Percentiles rank a stretch among this genome's conserved stretches.
phyloP scores from a whole-genome alignment of 2,888 invertebrate genomes.

The Eremobia ochroleuca region DNA sequence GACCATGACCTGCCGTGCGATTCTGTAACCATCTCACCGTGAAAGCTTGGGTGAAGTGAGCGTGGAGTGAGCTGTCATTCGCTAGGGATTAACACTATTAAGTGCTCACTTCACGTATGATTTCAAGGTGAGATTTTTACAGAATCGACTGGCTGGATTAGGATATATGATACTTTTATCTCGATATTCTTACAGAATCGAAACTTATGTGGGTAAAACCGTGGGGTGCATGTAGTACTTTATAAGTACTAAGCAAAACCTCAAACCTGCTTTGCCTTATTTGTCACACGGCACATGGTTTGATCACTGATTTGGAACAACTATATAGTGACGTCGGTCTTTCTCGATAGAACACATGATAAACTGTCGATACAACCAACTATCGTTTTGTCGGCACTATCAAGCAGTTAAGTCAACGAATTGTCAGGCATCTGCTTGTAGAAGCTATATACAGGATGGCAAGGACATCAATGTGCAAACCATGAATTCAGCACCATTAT shows the following conservation, averaged over 20 bases:
- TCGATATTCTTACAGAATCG: neutral
- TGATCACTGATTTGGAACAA: neutral
- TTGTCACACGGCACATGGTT: neutral
- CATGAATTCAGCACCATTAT: neutral
- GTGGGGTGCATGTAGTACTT: neutral
- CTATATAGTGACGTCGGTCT: neutral
- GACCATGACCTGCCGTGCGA: too few relatives aligned
- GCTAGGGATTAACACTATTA: too few relatives aligned
- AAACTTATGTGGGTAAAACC: neutral
- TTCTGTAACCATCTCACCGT: too few relatives aligned
- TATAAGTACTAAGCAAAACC: neutral
- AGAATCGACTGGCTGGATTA: too few relatives aligned
- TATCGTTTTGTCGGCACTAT: neutral
- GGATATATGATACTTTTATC: too few relatives aligned
- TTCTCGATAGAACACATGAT: neutral
- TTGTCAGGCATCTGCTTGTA: neutral
- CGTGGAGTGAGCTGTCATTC: too few relatives aligned
- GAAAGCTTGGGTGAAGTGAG: too few relatives aligned
- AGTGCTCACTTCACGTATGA: too few relatives aligned
- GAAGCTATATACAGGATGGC: neutral
- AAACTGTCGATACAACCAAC: slow-evolving; percentile 1
- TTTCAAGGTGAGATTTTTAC: too few relatives aligned
- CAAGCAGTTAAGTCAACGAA: neutral
- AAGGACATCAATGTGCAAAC: neutral
- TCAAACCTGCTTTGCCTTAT: too few relatives aligned